These are phyloP conservation scores for Dinomys branickii DNA, from an alignment of 2,113 vertebrate species.

Conservation along the genomic window DNA sequence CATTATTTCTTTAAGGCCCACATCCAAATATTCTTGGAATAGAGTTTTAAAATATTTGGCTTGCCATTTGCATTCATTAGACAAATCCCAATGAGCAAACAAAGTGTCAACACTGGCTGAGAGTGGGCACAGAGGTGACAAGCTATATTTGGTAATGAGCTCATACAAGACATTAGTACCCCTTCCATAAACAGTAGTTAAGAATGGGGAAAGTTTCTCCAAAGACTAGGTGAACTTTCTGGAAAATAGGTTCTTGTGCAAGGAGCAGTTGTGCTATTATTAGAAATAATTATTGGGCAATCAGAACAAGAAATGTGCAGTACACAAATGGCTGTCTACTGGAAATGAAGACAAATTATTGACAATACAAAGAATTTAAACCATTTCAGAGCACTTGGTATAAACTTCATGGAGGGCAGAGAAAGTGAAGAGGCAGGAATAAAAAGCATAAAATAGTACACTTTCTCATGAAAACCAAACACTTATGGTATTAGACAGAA, in stretches of 20 bases:
- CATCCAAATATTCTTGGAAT: background rate
- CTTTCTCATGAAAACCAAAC: background rate
- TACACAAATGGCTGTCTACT: background rate
- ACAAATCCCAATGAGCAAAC: background rate
- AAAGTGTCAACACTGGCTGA: background rate
- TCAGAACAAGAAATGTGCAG: background rate
- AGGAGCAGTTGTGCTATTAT: background rate
- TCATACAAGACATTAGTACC: background rate
- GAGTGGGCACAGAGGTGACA: too few species aligned
- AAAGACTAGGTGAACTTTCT: background rate
- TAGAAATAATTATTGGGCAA: background rate
- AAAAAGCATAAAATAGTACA: background rate
- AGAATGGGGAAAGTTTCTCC: background rate
- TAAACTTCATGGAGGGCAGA: background rate
- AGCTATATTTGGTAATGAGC: background rate
- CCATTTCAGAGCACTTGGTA: background rate
- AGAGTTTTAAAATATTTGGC: background rate
- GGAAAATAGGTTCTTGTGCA: background rate
- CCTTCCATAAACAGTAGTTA: background rate
- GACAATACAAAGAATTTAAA: background rate
- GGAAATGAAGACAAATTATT: background rate
- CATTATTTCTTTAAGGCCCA: background rate
- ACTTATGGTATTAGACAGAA: background rate
- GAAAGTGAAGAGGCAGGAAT: fast-evolving
- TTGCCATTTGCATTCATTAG: background rate